Evolutionary conservation across 2,888 invertebrate genomes (phyloP).

Genomic region (Carpatolechia fugitivella): DNA sequence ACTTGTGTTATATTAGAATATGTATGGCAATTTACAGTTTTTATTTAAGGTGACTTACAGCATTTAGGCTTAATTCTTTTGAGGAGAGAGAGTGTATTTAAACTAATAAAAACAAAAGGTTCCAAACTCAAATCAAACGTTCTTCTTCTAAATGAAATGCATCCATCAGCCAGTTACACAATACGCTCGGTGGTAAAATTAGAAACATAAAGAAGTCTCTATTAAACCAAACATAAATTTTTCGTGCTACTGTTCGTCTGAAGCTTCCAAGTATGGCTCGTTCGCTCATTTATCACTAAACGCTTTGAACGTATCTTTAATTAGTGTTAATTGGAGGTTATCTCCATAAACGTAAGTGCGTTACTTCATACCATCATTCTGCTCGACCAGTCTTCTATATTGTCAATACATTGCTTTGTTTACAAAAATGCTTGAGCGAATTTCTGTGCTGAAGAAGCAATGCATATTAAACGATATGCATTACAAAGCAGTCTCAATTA

Average conservation of each 20-base stretch:
- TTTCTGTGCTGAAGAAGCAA: not conserved
- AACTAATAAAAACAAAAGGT: not conserved
- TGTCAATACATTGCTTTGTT: not conserved
- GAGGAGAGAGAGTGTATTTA: too few species aligned
- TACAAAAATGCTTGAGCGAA: not conserved
- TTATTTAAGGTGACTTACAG: too few species aligned
- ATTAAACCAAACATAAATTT: not conserved
- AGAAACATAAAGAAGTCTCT: not conserved
- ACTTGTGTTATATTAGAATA: too few species aligned
- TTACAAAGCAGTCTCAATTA: not conserved
- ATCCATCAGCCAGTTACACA: not conserved
- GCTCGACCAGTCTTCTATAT: not conserved
- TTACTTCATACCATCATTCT: not conserved
- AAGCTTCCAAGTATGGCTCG: not conserved
- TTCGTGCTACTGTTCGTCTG: not conserved
- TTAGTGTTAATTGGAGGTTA: constrained; percentile 30
- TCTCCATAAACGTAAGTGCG: constrained; percentile 22
- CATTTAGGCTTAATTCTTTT: too few species aligned
- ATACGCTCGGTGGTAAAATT: not conserved
- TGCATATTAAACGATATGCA: not conserved
- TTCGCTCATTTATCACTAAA: constrained; percentile 1
- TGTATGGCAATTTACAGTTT: too few species aligned
- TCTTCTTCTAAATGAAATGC: not conserved
- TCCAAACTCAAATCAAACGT: not conserved
- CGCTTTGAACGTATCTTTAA: constrained; percentile 19